These are phyloP conservation scores for Pachydiplax longipennis DNA, from an alignment of 2,888 invertebrate species.

Conservation along the genomic window DNA sequence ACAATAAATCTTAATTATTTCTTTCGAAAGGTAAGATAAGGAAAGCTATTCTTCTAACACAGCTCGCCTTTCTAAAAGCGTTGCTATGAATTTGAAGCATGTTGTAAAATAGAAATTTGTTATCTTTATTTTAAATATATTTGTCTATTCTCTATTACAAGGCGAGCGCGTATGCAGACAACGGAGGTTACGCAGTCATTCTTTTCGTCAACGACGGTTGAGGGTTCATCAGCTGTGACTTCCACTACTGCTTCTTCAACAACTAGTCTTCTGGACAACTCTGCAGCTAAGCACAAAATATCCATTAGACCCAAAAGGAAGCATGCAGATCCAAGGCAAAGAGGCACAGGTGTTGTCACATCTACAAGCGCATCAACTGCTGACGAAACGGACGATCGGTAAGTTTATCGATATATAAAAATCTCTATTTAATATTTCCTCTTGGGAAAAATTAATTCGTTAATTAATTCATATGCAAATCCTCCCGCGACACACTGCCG, in stretches of 20 bases:
- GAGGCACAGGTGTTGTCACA: constrained; percentile 7
- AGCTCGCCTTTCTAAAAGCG: too few relatives aligned
- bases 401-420: not conserved
- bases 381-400: constrained; percentile 21
- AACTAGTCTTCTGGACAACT: constrained; percentile 70
- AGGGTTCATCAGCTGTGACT: not conserved
- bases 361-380: not conserved
- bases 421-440: too few relatives aligned
- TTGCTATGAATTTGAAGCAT: too few relatives aligned
- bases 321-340: constrained; percentile 64
- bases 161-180: constrained; percentile 4
- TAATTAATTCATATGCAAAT: too few relatives aligned
- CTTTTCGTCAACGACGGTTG: not conserved
- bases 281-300: constrained; percentile 78
- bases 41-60: too few relatives aligned
- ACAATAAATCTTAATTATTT: too few relatives aligned
- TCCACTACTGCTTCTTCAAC: constrained; percentile 12
- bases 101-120: not conserved
- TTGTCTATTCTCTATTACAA: not conserved
- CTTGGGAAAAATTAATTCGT: too few relatives aligned
- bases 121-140: not conserved
- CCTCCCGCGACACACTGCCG: too few relatives aligned
- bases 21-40: too few relatives aligned
- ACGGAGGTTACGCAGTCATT: not conserved
- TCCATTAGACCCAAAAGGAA: constrained; percentile 76